Conservation (phyloP, 2,797 vertebrate genomes). For the Sebastes kiyomatsui region DNA sequence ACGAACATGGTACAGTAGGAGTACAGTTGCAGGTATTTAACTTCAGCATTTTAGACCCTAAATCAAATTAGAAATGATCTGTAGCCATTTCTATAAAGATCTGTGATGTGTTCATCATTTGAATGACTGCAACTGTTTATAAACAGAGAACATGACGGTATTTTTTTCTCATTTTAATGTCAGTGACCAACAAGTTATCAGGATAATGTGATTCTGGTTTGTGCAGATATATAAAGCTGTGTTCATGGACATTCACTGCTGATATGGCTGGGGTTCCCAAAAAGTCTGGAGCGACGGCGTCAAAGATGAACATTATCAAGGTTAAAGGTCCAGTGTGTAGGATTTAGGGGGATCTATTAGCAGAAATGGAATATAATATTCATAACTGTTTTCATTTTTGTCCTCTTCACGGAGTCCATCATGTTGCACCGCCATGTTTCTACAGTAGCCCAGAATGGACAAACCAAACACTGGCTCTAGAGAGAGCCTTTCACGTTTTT, state of each 20-base stretch:
- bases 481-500: too few species aligned
- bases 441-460: too few species aligned
- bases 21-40: neutral
- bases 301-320: neutral
- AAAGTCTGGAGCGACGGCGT: neutral
- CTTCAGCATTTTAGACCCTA: neutral
- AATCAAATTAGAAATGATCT: constrained; percentile 22
- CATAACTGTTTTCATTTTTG: too few species aligned
- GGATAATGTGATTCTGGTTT: constrained; percentile 1
- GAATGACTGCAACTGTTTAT: neutral
- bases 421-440: too few species aligned
- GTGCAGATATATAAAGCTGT: neutral
- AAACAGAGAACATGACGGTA: neutral
- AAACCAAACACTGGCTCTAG: too few species aligned
- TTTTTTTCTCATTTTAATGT: neutral
- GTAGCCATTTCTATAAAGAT: constrained; percentile 21
- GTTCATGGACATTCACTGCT: neutral
- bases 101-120: neutral
- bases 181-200: constrained; percentile 1
- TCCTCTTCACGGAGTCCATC: too few species aligned
- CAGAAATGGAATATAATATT: too few species aligned
- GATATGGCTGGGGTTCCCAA: neutral
- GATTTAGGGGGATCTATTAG: too few species aligned
- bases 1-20: neutral
- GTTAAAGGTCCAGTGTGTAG: neutral